Evolutionary conservation across 1,140 invertebrate species (phyloP), one percentile per base, ranked within the genome.

Genomic region (Nylanderia fulva): DNA sequence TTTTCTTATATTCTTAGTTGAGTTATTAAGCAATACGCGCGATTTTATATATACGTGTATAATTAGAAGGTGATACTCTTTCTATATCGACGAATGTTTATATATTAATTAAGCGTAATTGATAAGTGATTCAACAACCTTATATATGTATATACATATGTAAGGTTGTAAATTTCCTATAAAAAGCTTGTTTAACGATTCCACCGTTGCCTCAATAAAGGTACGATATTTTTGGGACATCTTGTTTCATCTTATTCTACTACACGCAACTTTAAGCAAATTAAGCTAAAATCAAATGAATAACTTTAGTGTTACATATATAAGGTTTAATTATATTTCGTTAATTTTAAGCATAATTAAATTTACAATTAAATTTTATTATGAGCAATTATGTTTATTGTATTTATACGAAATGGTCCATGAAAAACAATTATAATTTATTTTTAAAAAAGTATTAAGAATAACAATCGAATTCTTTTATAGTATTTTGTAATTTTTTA

Each of bases 191-290:
- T 91, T 91, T 88, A 86, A 75, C 58, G 60, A 92, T 92, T 92
- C 90, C 84, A 91, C 42, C 42, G 86, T 86, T 90, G 89, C 86
- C 82, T 88, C 69, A 92, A 93, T 93, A 93, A 93, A 93, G 86
- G 48, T 91, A 91, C 79, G 77, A 92, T 93, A 92, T 92, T 93
- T 92, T 93, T 92, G 76, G 76, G 87, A 89, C 21, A 42, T 36
- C 36, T 60, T 56, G 60, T 68, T 75, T 76, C 24, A 58, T 27
- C 66, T 86, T 21, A 76, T 79, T 60, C 8, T 79, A 9, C 8
- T 79, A 9, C 18, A 52, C 4, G 60, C 15, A 27, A 27, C 9
- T 13, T 27, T 24, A n/a, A n/a, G n/a, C n/a, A n/a, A n/a, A n/a
- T n/a, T n/a, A n/a, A n/a, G 11, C 15, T 15, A 48, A 48, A 48